Conservation (phyloP, 2,888 invertebrate species). For the Stenchaetothrips biformis region DNA sequence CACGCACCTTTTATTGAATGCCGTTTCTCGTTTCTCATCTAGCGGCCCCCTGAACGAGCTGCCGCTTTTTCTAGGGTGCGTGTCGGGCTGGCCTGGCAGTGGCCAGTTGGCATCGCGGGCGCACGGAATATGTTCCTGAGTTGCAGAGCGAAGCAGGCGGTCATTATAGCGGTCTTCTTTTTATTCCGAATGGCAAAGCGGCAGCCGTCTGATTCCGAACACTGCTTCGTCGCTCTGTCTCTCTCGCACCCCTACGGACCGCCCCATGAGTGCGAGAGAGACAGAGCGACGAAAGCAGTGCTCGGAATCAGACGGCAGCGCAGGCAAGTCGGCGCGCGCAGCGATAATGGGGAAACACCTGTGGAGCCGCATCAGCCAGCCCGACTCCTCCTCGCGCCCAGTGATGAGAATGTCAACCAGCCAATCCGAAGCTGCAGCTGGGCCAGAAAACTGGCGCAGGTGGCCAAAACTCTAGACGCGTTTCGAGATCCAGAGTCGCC, state of each 20-base stretch:
- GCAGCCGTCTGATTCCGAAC: no score
- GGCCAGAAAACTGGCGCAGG: no score
- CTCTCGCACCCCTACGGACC: no score
- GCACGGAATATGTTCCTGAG: background rate
- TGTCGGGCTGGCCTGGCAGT: background rate
- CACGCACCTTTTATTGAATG: background rate
- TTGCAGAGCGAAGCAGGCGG: background rate
- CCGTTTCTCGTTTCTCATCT: background rate
- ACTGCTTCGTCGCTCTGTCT: no score
- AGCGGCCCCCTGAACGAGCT: background rate
- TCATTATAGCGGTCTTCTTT: background rate
- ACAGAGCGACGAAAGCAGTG: no score
- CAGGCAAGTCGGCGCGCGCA: no score
- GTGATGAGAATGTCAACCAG: no score
- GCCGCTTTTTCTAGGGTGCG: background rate
- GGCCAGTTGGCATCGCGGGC: background rate
- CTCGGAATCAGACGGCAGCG: background rate
- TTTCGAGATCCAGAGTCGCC: no score
- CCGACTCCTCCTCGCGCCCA: no score
- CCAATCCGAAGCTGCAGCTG: no score
- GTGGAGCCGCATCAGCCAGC: background rate
- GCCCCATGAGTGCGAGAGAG: no score
- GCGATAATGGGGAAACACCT: constrained; percentile 6
- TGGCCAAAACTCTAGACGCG: no score
- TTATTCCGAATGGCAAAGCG: constrained; percentile 13